Conservation (phyloP, 2,113 vertebrate species). For the Rhadina sibilatrix region DNA sequence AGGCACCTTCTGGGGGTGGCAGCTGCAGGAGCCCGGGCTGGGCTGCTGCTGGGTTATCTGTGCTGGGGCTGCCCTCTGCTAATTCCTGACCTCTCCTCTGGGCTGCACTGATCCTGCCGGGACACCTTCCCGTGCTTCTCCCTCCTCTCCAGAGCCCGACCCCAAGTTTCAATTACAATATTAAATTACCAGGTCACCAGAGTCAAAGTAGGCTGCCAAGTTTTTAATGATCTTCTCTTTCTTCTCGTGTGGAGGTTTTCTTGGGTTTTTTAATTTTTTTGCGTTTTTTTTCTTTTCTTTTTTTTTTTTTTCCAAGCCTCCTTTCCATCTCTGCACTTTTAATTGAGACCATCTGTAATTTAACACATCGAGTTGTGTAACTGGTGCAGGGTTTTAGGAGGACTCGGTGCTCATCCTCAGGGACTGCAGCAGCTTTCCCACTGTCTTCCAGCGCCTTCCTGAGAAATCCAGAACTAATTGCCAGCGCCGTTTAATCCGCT, state of each 20-base stretch:
- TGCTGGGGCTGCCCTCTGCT: not conserved
- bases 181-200: constrained; percentile 37
- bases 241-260: not conserved
- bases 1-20: not conserved
- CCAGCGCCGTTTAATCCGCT: not conserved
- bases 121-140: not conserved
- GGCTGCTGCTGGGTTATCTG: not conserved
- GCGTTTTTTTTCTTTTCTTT: no score
- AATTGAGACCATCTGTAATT: constrained; percentile 31
- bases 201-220: constrained; percentile 62
- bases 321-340: constrained; percentile 2
- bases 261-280: not conserved
- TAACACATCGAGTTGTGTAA: not conserved
- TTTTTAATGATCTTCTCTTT: constrained; percentile 32
- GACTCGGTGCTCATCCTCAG: not conserved
- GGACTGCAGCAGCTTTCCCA: constrained; percentile 1
- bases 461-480: constrained; percentile 5
- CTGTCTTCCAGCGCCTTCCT: not conserved
- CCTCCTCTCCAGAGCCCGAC: not conserved
- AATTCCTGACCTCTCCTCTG: not conserved
- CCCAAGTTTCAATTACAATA: not conserved
- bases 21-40: rapidly evolving
- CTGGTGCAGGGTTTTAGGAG: not conserved
- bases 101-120: not conserved
- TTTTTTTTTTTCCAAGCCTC: not conserved